Evolutionary conservation across 2,888 invertebrate species (phyloP), one percentile per base, ranked within the genome.

Genomic region (Agrenia bidenticulata): DNA sequence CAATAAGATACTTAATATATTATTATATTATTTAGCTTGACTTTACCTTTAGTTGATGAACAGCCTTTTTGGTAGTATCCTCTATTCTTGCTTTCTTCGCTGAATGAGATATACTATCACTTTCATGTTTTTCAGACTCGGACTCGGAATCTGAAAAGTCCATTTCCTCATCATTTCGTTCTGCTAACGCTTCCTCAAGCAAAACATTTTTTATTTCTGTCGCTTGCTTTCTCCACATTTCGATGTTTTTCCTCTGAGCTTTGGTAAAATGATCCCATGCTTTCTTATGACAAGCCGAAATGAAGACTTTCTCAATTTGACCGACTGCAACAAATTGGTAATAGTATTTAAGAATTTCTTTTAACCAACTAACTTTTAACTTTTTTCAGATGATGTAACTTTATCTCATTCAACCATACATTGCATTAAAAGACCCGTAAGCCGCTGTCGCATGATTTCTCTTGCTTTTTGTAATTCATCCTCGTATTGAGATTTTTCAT

Each of bases 211-310:
- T 87, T 77, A 88, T 86, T 79, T 88, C 88, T 88, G 89, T 88
- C 70, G 92, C 90, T 85, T 94, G 92, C 85, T 92, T 95, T 85
- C 91, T 92, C 97, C 96, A 96, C 81, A 90, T 88, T 84, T 95
- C 94, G 83, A 97, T 92, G 86, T 95, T 95, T 89, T 96, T 96
- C 85, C 96, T 87, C 84, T 96, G 96, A 78, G 95, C 92, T 87
- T 96, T 96, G 84, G 94, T 94, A 89, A 97, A 96, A 88, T 96
- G 96, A 88, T 96, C 96, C 96, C 96, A 96, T 83, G 93, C 94
- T 84, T 94, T 94, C 88, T 96, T 95, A 85, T 94, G 94, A 83
- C 89, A 90, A 81, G 95, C 93, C 80, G 93, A 90, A 82, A 86
- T 85, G 87, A 96, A 95, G 84, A 96, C 93, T 87, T 92, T 90